Evolutionary conservation across 1,140 invertebrate species (phyloP).

Genomic region (Eumaeus atala): DNA sequence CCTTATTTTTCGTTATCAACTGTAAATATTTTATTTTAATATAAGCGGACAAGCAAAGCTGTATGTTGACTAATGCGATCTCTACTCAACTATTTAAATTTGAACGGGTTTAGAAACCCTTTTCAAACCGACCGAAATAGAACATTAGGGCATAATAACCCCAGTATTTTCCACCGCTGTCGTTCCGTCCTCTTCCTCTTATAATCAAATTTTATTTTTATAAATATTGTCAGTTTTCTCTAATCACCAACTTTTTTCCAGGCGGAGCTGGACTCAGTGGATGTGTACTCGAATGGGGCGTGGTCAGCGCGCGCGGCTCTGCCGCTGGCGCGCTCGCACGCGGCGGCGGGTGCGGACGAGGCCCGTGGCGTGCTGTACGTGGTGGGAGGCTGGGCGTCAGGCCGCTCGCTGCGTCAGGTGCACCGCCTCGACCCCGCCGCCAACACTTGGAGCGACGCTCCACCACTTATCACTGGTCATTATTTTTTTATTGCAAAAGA

Average conservation of each 20-base stretch:
- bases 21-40: too few relatives aligned
- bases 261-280: slow-evolving; percentile 73
- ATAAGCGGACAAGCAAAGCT: too few relatives aligned
- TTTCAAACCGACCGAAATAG: too few relatives aligned
- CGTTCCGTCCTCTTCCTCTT: too few relatives aligned
- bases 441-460: slow-evolving; percentile 80
- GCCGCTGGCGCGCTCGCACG: slow-evolving; percentile 62
- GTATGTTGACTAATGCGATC: too few relatives aligned
- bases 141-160: too few relatives aligned
- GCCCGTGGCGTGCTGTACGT: slow-evolving; percentile 74
- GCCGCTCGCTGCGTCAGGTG: slow-evolving; percentile 80
- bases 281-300: slow-evolving; percentile 28
- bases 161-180: too few relatives aligned
- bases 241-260: slow-evolving; percentile 15
- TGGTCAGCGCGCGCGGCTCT: slow-evolving; percentile 27
- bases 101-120: too few relatives aligned
- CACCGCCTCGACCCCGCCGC: slow-evolving; percentile 80
- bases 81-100: too few relatives aligned
- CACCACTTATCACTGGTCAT: slow-evolving; percentile 40
- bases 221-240: too few relatives aligned
- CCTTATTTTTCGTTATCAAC: too few relatives aligned
- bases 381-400: slow-evolving; percentile 86
- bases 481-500: neutral
- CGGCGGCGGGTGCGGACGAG: slow-evolving; percentile 82
- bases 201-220: too few relatives aligned